phyloP scores from a whole-genome alignment of 2,797 vertebrate genomes.

The Gambusia yucatana region DNA sequence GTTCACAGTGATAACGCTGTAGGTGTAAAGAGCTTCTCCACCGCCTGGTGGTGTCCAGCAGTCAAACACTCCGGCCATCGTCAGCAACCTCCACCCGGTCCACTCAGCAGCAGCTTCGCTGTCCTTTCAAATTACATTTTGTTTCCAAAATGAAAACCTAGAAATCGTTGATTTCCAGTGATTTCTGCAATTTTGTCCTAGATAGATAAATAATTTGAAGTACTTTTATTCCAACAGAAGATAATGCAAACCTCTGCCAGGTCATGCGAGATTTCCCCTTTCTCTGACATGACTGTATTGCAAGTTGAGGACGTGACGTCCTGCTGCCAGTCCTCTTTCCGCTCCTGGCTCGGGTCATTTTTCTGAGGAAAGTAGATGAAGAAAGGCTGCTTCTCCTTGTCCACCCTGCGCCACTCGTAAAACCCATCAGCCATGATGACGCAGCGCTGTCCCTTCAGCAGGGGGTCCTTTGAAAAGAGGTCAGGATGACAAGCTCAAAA shows the following conservation, averaged over 20 bases:
- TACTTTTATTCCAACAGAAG: constrained; percentile 8
- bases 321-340: constrained; percentile 18
- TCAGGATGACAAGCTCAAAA: constrained; percentile 19
- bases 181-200: background rate
- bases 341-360: constrained; percentile 15
- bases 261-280: constrained; percentile 16
- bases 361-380: constrained; percentile 95
- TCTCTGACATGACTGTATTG: constrained; percentile 27
- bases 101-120: constrained; percentile 70
- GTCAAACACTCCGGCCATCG: constrained; percentile 96
- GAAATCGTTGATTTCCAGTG: background rate
- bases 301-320: constrained; percentile 3
- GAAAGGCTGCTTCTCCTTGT: constrained; percentile 88
- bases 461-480: constrained; percentile 81
- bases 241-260: constrained; percentile 49
- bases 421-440: constrained; percentile 96
- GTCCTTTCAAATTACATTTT: constrained; percentile 15
- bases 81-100: constrained; percentile 88
- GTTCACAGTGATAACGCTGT: constrained; percentile 91
- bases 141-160: background rate
- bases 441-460: constrained; percentile 92
- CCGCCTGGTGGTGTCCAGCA: constrained; percentile 90
- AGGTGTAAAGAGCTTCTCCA: constrained; percentile 89
- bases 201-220: constrained; percentile 17
- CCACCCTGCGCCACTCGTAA: constrained; percentile 90